Percentiles rank a stretch among this genome's conserved stretches.
Conservation (phyloP, 2,113 vertebrate genomes). For the Leptodactylus fuscus region DNA sequence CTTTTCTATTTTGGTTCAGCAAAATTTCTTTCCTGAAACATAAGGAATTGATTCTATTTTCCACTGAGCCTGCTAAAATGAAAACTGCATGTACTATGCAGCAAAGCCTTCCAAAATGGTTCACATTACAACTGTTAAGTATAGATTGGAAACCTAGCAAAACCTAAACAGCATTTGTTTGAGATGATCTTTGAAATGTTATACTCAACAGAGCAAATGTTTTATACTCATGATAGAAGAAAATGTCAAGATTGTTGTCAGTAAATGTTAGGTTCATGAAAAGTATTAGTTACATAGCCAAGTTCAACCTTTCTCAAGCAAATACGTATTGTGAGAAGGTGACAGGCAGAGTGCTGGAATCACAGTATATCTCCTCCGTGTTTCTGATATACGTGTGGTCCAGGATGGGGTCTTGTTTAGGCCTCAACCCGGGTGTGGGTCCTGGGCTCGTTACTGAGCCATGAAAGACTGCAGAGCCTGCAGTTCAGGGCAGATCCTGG, state of each 20-base stretch:
- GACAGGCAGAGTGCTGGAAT: too few species aligned
- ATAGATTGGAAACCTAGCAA: not conserved
- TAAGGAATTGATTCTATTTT: constrained; percentile 46
- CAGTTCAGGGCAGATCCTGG: too few species aligned
- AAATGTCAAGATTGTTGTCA: not conserved
- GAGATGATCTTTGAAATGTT: not conserved
- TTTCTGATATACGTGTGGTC: too few species aligned
- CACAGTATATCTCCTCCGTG: too few species aligned
- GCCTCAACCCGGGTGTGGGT: too few species aligned
- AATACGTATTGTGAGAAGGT: too few species aligned
- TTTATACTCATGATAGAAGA: not conserved
- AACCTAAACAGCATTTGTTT: constrained; percentile 1
- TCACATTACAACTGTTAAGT: not conserved
- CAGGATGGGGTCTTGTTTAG: too few species aligned
- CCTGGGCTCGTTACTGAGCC: too few species aligned
- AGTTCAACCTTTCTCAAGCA: too few species aligned
- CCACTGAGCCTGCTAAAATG: constrained; percentile 21
- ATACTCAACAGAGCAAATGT: not conserved
- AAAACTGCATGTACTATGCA: constrained; percentile 32
- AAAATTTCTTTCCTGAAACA: not conserved
- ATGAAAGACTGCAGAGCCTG: too few species aligned
- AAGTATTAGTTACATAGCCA: too few species aligned
- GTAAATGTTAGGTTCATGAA: not conserved
- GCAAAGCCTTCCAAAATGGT: not conserved
- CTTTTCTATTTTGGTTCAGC: not conserved